These are phyloP conservation scores for Diaphora mendica DNA, from an alignment of 2,888 invertebrate genomes.

Conservation along the genomic window DNA sequence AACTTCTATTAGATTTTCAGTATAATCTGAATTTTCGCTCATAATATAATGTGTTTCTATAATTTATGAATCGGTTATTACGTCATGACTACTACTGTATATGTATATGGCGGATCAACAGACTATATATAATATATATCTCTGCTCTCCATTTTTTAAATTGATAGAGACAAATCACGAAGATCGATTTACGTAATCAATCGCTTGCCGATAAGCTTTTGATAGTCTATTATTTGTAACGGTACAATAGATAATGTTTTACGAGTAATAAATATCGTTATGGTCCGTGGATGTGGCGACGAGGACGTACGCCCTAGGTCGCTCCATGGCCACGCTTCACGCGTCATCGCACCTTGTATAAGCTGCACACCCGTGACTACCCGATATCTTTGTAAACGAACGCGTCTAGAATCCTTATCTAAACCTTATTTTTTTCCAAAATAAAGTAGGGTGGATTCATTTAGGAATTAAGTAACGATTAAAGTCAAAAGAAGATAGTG, in stretches of 20 bases:
- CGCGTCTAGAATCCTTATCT: not conserved
- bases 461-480: not conserved
- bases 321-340: constrained; percentile 76
- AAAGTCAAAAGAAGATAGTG: not conserved
- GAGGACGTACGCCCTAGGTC: constrained; percentile 77
- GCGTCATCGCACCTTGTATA: constrained; percentile 72
- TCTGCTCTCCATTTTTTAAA: not conserved
- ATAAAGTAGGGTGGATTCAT: not conserved
- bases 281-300: constrained; percentile 72
- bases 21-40: not conserved
- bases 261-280: constrained; percentile 63
- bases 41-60: not conserved
- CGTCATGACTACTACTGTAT: not conserved
- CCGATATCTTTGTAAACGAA: constrained; percentile 34
- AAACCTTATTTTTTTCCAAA: no score
- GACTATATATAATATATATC: no score
- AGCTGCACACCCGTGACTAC: constrained; percentile 52
- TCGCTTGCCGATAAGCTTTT: constrained; percentile 38
- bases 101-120: not conserved
- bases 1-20: not conserved
- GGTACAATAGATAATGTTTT: constrained; percentile 59
- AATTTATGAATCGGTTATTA: not conserved
- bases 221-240: constrained; percentile 49
- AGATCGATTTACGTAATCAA: constrained; percentile 32
- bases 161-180: constrained; percentile 11